A percentile compares a stretch with the other conserved stretches of the same genome.
These are phyloP conservation scores for Corynorhinus townsendii DNA, from an alignment of 2,113 vertebrate species.

Conservation along the genomic window DNA sequence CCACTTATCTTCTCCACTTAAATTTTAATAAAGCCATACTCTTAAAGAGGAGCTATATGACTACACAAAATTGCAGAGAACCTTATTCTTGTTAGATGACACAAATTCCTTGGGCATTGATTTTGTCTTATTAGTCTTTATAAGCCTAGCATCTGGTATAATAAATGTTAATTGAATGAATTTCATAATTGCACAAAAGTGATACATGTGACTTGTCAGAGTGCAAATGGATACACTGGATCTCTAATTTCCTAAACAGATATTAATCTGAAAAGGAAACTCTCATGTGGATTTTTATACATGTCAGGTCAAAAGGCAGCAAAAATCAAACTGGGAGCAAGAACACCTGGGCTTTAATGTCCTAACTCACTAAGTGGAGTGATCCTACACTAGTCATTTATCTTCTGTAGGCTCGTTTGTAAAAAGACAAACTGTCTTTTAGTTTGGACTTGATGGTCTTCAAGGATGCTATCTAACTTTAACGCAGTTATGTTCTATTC, in stretches of 20 bases:
- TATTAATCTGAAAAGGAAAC: background rate
- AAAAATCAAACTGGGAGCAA: conserved; percentile 2
- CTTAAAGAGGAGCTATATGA: conserved; percentile 2
- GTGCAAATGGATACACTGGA: background rate
- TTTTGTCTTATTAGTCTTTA: background rate
- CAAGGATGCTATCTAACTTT: background rate
- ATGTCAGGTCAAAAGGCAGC: conserved; percentile 1
- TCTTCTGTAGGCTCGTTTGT: background rate
- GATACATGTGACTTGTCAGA: background rate
- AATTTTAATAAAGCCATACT: conserved; percentile 29
- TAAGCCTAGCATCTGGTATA: conserved; percentile 1
- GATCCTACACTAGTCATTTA: background rate
- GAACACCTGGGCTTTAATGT: background rate
- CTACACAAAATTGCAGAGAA: background rate
- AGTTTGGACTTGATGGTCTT: background rate
- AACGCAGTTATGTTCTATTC: background rate
- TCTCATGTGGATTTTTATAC: conserved; percentile 23
- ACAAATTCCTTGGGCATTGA: background rate
- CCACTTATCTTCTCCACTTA: background rate
- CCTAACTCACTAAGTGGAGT: background rate
- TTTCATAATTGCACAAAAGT: background rate
- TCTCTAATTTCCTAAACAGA: conserved; percentile 1
- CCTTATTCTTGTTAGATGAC: background rate
- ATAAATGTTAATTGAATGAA: conserved; percentile 2
- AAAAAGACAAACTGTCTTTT: background rate